Evolutionary conservation across 1,140 invertebrate species (phyloP), one percentile per base, ranked within the genome.

Genomic region (Heliconius himera): DNA sequence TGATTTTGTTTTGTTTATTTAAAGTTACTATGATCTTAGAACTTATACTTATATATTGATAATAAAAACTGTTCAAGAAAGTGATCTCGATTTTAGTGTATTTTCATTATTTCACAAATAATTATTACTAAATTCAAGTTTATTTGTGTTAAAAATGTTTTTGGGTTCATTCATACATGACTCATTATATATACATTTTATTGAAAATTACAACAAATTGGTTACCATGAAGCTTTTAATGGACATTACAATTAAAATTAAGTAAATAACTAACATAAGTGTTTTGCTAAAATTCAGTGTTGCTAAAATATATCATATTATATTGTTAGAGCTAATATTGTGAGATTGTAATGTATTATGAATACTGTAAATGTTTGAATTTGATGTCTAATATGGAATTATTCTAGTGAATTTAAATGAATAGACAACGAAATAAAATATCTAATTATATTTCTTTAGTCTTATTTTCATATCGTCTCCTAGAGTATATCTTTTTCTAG

Each of bases 401-500:
- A 79, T 54, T 49, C 38, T 78, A 78, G 73, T 75, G 49, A 74
- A 78, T 72, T 70, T 73, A 76, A 73, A 74, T 70, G 71, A 78
- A 78, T 81, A 81, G 73, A 79, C 80, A 81, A 81, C 80, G 80
- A 81, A 81, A 75, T 78, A 78, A 81, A 78, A 73, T 49, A 46
- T 74, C 38, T 71, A 36, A 75, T 71, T 75, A 74, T 81, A 73
- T 77, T 49, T 26, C 1, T 38, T 70, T 46, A 8, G 41, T 26
- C 1, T 26, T 26, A 26, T 26, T 26, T 26, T 26, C 26, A n/a
- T n/a, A n/a, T n/a, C n/a, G n/a, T n/a, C n/a, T n/a, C n/a, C n/a
- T n/a, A n/a, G n/a, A n/a, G n/a, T n/a, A n/a, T n/a, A n/a, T n/a
- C n/a, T n/a, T n/a, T n/a, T n/a, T n/a, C n/a, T n/a, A n/a, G n/a